Conservation (phyloP, 2,113 vertebrate species). For the Hiodon alosoides region DNA sequence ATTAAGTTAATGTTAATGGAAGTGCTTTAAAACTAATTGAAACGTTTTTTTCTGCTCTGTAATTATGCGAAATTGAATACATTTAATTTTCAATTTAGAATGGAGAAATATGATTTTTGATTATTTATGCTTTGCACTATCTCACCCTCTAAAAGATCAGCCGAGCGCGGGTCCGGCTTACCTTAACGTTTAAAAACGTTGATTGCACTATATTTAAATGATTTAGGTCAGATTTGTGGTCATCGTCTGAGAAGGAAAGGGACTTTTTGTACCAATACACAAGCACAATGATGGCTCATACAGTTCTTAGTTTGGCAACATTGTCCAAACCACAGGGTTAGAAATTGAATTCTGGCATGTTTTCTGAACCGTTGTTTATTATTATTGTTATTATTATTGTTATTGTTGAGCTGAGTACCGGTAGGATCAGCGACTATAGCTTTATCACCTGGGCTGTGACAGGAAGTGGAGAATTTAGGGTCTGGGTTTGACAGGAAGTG, state of each 20-base stretch:
- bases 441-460: no score
- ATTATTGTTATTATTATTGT: no score
- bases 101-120: not conserved
- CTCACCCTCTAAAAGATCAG: not conserved
- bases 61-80: no score
- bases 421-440: no score
- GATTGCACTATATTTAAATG: not conserved
- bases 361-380: no score
- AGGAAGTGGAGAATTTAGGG: no score
- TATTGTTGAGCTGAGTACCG: no score
- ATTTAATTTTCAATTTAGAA: no score
- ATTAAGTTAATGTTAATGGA: conserved; percentile 1
- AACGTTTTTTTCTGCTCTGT: not conserved
- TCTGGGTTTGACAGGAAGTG: no score
- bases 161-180: not conserved
- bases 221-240: not conserved
- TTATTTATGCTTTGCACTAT: not conserved
- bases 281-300: not conserved
- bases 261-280: not conserved
- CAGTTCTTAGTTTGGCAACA: not conserved
- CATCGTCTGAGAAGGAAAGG: not conserved
- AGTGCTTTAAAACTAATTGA: not conserved
- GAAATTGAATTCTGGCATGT: no score
- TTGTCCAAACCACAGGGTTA: not conserved
- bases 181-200: not conserved